Evolutionary conservation across 2,797 vertebrate species (phyloP), one percentile per base, ranked within the genome.

Genomic region (Acanthurus lineatus): DNA sequence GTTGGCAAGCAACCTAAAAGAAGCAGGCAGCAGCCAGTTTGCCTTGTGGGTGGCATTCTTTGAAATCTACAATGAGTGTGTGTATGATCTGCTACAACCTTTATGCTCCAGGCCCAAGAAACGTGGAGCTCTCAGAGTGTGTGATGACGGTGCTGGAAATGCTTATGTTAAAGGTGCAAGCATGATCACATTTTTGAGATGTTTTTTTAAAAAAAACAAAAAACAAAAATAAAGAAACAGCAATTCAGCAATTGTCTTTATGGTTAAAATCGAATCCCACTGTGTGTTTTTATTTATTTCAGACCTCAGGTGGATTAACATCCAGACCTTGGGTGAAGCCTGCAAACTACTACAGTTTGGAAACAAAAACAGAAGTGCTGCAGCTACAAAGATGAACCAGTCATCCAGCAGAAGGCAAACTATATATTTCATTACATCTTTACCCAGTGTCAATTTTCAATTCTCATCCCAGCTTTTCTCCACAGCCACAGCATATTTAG

Each of bases 61-160:
- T 91, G 97, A 98, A 88, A 97, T 98, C 86, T 98, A 98, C 91
- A 98, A 98, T 1, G 97, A 98, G 85, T 95, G 93, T 1, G 95
- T 97, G 11, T 97, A 96, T 5, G 97, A 98, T 67, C 90, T 98
- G 6, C 90, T 98, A 42, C 95, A 93, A 75, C 67, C 89, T 0
- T 58, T 93, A 11, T 57, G 87, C 63, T 86, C 91, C 1, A 97
- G 94, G 89, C 73, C 89, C 45, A 96, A 95, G 81, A 97, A 95
- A 40, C 96, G 96, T 0, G 80, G 92, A 19, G 87, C 94, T 28
- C 86, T 97, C 25, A 93, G 96, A 6, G 94, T 98, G 9, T 97
- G 97, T 82, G 97, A 97, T 3, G 96, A 98, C 68, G 95, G 96
- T 40, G 92, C 89, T 19, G 96, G 97, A 64, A 97, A 94, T 66